Conservation (phyloP, 2,113 vertebrate genomes). For the Ctenomys sociabilis region DNA sequence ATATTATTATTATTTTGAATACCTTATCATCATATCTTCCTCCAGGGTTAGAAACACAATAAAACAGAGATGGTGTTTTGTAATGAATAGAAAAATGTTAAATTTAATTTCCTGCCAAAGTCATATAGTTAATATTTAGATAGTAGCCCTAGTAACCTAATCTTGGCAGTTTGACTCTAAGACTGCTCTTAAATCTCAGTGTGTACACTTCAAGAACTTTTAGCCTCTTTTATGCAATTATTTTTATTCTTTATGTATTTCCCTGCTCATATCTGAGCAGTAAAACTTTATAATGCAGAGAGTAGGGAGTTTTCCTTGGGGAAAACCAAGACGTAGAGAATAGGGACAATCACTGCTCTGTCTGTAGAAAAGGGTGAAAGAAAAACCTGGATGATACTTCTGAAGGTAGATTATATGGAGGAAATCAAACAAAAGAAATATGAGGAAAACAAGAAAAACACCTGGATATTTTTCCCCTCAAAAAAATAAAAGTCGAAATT, state of each 20-base stretch:
- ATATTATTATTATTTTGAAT: neutral
- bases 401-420: neutral
- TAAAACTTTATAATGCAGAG: constrained; percentile 18
- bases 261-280: neutral
- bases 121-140: neutral
- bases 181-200: neutral
- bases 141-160: neutral
- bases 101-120: neutral
- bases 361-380: neutral
- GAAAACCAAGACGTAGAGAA: neutral
- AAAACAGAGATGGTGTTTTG: neutral
- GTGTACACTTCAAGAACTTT: neutral
- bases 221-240: constrained; percentile 19
- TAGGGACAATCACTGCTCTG: neutral
- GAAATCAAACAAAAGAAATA: neutral
- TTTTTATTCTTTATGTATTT: constrained; percentile 40
- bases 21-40: neutral
- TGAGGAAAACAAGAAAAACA: neutral
- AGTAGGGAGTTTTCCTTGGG: neutral
- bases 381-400: too few species aligned
- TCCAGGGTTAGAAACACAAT: neutral
- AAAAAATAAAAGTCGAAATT: neutral
- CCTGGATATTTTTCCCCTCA: neutral
- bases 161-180: neutral
- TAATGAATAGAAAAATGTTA: neutral